Base-by-base conservation (phyloP, 2,797 vertebrate species). In the Myoxocephalus aenaeus region DNA sequence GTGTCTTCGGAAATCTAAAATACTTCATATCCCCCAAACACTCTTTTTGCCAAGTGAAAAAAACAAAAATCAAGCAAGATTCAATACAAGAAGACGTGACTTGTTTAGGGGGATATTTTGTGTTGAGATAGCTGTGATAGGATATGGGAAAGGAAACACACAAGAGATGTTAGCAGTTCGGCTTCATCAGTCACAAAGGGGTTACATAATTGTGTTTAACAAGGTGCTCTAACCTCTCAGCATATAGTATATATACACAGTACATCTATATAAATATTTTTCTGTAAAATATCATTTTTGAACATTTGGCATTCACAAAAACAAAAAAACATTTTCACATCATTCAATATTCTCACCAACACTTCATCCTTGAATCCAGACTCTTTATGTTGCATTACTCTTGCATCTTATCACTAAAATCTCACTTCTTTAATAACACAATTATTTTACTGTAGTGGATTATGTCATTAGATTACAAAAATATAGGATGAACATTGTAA, bases 141-240 rank as follows among this genome's bases (percentile, higher is more conserved):
- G n/a, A n/a, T n/a, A n/a, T n/a, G 61, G 22, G 38, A 25, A 56
- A 13, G 32, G 2, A 58, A 46, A 83, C 58, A 79, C n/a, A 76
- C 27, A 70, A 29, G 48, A 74, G 58, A 77, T 78, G 48, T 76
- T 53, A 72, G 63, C 57, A 50, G 18, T 50, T 20, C 20, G 48
- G 51, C 77, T 79, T 75, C 64, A 83, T 73, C 54, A 79, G 70
- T 56, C 74, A 89, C 73, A 81, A 75, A 73, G 58, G 61, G 65
- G 36, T 82, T 70, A 77, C 63, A 72, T 76, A 64, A 79, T n/a
- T 34, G n/a, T 73, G 25, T 70, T 73, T 1, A 80, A 79, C 58
- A 83, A 53, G 79, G 51, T 20, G 57, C 51, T 78, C 27, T 80
- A 65, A 64, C 66, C 50, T 73, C 51, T 89, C 58, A 48, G 65